These are phyloP conservation scores for Decapterus maruadsi DNA, from an alignment of 2,797 vertebrate genomes.

Conservation along the genomic window DNA sequence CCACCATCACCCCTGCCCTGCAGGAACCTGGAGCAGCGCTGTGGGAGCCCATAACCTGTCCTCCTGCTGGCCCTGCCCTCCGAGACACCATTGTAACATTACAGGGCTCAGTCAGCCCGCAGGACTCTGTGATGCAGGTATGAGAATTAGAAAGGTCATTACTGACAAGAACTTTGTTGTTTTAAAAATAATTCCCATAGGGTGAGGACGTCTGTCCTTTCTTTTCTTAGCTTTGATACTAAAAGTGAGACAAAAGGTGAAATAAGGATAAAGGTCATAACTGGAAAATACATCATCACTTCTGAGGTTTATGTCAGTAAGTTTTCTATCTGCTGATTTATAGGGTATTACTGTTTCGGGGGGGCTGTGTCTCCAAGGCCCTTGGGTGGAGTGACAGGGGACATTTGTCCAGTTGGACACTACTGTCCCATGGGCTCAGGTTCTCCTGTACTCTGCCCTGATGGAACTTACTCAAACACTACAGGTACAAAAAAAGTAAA, in stretches of 20 bases:
- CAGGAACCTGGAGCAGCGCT: conserved; percentile 89
- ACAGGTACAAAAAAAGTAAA: conserved; percentile 84
- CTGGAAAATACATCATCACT: neutral
- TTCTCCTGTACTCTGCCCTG: conserved; percentile 79
- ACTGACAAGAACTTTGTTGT: neutral
- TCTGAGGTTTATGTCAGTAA: neutral
- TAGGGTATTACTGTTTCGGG: conserved; percentile 91
- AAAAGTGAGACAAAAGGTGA: neutral
- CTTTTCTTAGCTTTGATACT: neutral
- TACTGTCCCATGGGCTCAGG: conserved; percentile 85
- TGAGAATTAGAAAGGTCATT: neutral
- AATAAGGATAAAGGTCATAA: neutral
- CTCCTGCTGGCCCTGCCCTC: conserved; percentile 87
- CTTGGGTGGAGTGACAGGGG: conserved; percentile 82
- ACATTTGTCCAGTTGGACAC: conserved; percentile 85
- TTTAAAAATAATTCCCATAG: neutral
- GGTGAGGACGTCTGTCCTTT: neutral
- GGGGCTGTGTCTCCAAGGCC: conserved; percentile 82
- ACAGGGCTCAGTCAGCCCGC: conserved; percentile 85
- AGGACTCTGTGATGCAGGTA: conserved; percentile 88
- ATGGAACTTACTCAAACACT: conserved; percentile 84
- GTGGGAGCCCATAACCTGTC: conserved; percentile 84
- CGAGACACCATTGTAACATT: conserved; percentile 88
- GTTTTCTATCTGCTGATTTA: conserved; percentile 25
- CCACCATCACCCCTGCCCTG: conserved; percentile 87